Percentiles rank a stretch among this genome's conserved stretches.
These are phyloP conservation scores for Engystomops pustulosus DNA, from an alignment of 2,113 vertebrate species.

Conservation along the genomic window DNA sequence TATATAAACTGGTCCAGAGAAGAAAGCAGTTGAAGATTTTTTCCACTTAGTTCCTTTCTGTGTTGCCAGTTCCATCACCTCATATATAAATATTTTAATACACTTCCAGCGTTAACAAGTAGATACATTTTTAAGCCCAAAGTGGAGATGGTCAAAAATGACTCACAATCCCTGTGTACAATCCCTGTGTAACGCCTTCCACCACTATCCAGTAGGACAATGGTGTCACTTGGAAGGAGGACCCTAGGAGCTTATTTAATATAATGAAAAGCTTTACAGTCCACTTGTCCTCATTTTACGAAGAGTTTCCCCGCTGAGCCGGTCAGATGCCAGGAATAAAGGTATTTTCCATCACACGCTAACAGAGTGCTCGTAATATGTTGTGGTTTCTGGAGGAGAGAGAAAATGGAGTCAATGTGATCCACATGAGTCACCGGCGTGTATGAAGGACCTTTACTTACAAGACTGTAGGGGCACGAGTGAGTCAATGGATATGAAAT, in stretches of 20 bases:
- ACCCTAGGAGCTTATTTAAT: not conserved
- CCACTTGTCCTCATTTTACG: slow-evolving; percentile 3
- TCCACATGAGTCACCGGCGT: slow-evolving; percentile 9
- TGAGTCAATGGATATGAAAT: too few relatives aligned
- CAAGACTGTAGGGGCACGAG: slow-evolving; percentile 2
- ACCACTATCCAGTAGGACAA: too few relatives aligned
- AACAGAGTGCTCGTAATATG: not conserved
- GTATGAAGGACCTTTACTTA: not conserved
- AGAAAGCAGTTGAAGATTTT: too few relatives aligned
- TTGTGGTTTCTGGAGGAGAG: slow-evolving; percentile 27
- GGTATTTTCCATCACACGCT: slow-evolving; percentile 25
- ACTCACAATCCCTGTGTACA: too few relatives aligned
- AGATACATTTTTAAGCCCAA: too few relatives aligned
- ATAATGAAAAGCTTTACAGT: not conserved
- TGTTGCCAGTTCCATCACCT: too few relatives aligned
- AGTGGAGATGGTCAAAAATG: not conserved
- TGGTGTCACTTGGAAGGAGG: not conserved
- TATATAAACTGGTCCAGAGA: too few relatives aligned
- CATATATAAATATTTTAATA: too few relatives aligned
- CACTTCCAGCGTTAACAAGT: too few relatives aligned
- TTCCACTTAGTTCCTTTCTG: too few relatives aligned
- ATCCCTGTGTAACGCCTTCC: not conserved
- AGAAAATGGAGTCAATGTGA: not conserved
- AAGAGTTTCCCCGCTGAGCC: not conserved
- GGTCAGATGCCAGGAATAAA: slow-evolving; percentile 26